Conservation (phyloP, 2,797 vertebrate species). For the Poecilia velifera region DNA sequence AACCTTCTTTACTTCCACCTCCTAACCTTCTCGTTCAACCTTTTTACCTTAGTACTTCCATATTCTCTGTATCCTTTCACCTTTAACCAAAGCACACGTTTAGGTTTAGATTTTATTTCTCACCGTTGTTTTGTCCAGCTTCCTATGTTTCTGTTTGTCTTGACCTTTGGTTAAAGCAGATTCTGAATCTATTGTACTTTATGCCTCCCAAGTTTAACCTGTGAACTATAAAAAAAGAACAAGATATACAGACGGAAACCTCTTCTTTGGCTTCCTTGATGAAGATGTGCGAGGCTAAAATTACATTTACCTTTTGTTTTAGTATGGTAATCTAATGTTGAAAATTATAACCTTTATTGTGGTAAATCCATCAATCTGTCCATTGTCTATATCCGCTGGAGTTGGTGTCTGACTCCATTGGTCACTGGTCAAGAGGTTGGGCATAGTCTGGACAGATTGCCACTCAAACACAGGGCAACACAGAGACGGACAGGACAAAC, state of each 20-base stretch:
- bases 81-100: slow-evolving; percentile 50
- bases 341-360: not conserved
- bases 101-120: slow-evolving; percentile 43
- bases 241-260: not conserved
- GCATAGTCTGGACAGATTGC: too few relatives aligned
- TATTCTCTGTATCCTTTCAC: slow-evolving; percentile 52
- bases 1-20: slow-evolving; percentile 42
- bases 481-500: not conserved
- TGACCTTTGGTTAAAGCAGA: slow-evolving; percentile 42
- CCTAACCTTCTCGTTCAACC: slow-evolving; percentile 38
- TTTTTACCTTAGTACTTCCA: slow-evolving; percentile 48
- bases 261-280: not conserved
- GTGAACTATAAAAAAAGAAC: slow-evolving; percentile 14
- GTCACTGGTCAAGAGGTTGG: not conserved
- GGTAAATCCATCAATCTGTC: not conserved
- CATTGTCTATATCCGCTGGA: not conserved
- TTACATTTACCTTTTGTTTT: not conserved
- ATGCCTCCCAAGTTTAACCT: slow-evolving; percentile 29
- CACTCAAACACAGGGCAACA: too few relatives aligned
- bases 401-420: not conserved
- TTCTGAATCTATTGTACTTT: slow-evolving; percentile 27
- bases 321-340: not conserved
- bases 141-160: not conserved
- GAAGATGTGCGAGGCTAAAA: not conserved
- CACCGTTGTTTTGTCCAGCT: slow-evolving; percentile 52